Percentiles rank a stretch among this genome's conserved stretches.
Evolutionary conservation across 2,888 invertebrate species (phyloP).

Genomic region (Cremastinae sp.): DNA sequence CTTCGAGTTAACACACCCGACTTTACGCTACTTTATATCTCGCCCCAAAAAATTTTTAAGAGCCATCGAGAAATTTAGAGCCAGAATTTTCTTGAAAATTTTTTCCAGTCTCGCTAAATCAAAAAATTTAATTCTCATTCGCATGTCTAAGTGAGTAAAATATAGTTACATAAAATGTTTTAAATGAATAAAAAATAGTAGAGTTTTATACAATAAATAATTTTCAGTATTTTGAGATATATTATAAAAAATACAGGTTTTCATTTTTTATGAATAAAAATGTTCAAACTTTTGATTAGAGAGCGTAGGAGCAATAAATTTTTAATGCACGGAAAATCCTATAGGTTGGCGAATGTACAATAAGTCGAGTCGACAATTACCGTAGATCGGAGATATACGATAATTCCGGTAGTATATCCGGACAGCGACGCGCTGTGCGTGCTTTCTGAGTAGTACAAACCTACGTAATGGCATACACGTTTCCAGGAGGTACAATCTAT

Average conservation of each 20-base stretch:
- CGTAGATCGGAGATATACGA: conserved; percentile 49
- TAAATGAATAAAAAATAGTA: too few species aligned
- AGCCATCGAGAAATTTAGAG: too few species aligned
- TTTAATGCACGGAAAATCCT: background rate
- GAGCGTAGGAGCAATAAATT: background rate
- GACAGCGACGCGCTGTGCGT: conserved; percentile 42
- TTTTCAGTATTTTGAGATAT: too few species aligned
- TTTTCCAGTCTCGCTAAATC: too few species aligned
- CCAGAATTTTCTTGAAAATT: too few species aligned
- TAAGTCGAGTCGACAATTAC: conserved; percentile 59
- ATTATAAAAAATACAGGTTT: too few species aligned
- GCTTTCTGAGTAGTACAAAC: conserved; percentile 57
- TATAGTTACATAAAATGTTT: too few species aligned
- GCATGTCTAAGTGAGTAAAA: too few species aligned
- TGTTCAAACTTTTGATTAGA: background rate
- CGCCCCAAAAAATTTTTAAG: too few species aligned
- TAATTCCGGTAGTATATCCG: conserved; percentile 39
- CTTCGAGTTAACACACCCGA: background rate
- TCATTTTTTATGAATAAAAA: too few species aligned
- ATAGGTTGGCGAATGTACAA: conserved; percentile 37
- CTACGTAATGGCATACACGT: conserved; percentile 55
- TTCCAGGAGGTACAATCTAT: conserved; percentile 41
- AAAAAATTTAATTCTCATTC: too few species aligned
- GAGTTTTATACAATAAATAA: too few species aligned
- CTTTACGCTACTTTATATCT: background rate